Evolutionary conservation across 2,113 vertebrate species (phyloP), one percentile per base, ranked within the genome.

Genomic region (Hippoglossus stenolepis): DNA sequence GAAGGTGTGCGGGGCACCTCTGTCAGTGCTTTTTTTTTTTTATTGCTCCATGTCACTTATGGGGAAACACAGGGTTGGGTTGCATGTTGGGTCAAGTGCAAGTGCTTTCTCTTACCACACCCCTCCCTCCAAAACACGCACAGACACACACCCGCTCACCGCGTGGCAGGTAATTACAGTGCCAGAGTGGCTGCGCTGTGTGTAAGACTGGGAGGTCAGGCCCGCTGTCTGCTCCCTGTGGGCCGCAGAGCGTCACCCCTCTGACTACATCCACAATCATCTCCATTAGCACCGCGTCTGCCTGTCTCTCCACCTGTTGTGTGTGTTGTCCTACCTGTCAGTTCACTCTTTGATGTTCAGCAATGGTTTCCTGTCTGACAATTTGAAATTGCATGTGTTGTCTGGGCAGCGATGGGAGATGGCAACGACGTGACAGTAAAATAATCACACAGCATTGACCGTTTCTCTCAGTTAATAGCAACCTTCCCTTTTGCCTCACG

Each of bases 161-260:
- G 63, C 24, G 63, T 86, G 84, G 79, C 74, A 82, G 71, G 78
- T 84, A 89, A 91, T 90, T 87, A 89, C 83, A 79, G 76, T 26
- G 1, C 23, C 60, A 75, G 73, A 80, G 79, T 73, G 71, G 70
- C 77, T 47, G 69, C 62, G 72, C 75, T 64, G 62, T 15, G 28
- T 65, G 79, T 82, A 51, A 61, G 76, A 84, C 20, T 49, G 60
- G 65, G 70, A 78, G 86, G 85, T 87, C 80, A 83, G 70, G 53
- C 53, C 72, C 15, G 64, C 84, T 68, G 81, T 67, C 82, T 79
- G 59, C 70, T 72, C 82, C 66, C 62, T 3, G 60, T 2, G 49
- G 77, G 63, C 77, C 68, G 14, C 73, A 24, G 73, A 75, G 73
- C 56, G 5, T 70, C 84, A 82, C 75, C 76, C 68, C 62, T 78